Evolutionary conservation across 2,113 vertebrate genomes (phyloP), one percentile per base, ranked within the genome.

Genomic region (Lepisosteus oculatus): DNA sequence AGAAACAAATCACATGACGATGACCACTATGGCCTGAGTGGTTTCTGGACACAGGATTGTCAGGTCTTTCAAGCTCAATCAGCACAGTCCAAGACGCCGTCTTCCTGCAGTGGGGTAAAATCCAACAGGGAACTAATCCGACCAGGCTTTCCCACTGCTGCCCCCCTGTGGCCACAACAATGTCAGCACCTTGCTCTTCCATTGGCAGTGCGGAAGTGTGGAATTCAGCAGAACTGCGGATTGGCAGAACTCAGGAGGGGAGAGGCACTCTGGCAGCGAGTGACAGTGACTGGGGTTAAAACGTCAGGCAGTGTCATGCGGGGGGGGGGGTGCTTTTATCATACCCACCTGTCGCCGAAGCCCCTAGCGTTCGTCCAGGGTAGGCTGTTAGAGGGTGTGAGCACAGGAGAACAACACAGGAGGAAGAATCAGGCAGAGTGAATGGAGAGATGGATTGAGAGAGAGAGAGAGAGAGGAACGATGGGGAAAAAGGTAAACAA

Each of bases 311-410:
- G 88, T 81, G 85, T 83, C 93, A 94, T 92, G 94, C 94, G 87
- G 79, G 79, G 65, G 76, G 85, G 85, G 78, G 80, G 82, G 83
- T 29, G 29, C 86, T 29, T 29, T 29, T 78, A 78, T 86, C 41
- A 84, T 92, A 97, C 95, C 94, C 92, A 96, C 95, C 95, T 95
- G 93, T 91, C 85, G 90, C 91, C n/a, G 94, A 93, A 78, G 93
- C 93, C 82, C 92, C 93, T 85, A 96, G 88, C 88, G 92, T 95
- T 86, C 95, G 94, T 96, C 95, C 95, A 0, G 94, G 94, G 83
- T 95, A 96, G 86, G 95, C 94, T 96, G 93, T 95, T 94, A 85
- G 89, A 88, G 77, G 83, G 80, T 79, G 85, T 82, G 73, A 74
- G 76, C 81, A 77, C 59, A 43, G 65, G 65, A 70, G 64, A 63